Evolutionary conservation across 2,113 vertebrate genomes (phyloP).

Genomic region (Menura novaehollandiae): DNA sequence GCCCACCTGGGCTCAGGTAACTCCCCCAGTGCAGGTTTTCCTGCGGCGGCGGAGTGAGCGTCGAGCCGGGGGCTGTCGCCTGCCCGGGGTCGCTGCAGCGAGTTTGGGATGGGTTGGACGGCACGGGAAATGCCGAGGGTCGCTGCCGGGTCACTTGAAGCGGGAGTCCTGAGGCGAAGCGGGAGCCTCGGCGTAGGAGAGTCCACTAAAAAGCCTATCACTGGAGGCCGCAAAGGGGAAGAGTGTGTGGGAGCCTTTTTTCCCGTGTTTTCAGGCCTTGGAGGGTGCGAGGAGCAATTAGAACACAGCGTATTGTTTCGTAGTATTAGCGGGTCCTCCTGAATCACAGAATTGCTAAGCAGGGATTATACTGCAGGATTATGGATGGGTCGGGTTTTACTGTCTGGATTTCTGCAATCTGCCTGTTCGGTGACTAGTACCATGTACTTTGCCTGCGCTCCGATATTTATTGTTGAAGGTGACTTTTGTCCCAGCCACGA

Average conservation of each 20-base stretch:
- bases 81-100: neutral
- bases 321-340: neutral
- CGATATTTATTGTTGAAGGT: slow-evolving; percentile 3
- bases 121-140: neutral
- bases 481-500: slow-evolving; percentile 29
- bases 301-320: neutral
- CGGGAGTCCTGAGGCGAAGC: neutral
- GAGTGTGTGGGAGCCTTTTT: neutral
- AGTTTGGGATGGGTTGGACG: neutral
- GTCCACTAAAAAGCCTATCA: accelerated
- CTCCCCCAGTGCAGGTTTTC: neutral
- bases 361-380: slow-evolving; percentile 21
- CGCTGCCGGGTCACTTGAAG: neutral
- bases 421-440: neutral
- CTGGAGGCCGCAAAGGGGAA: neutral
- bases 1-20: neutral
- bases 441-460: slow-evolving; percentile 34
- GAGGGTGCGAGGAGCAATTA: neutral
- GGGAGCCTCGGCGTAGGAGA: neutral
- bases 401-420: neutral
- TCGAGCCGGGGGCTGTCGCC: neutral
- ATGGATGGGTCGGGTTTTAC: neutral
- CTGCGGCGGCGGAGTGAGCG: neutral
- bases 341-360: neutral
- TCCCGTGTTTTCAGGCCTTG: neutral